phyloP scores from a whole-genome alignment of 2,113 vertebrate species.

The Lophura nycthemera region DNA sequence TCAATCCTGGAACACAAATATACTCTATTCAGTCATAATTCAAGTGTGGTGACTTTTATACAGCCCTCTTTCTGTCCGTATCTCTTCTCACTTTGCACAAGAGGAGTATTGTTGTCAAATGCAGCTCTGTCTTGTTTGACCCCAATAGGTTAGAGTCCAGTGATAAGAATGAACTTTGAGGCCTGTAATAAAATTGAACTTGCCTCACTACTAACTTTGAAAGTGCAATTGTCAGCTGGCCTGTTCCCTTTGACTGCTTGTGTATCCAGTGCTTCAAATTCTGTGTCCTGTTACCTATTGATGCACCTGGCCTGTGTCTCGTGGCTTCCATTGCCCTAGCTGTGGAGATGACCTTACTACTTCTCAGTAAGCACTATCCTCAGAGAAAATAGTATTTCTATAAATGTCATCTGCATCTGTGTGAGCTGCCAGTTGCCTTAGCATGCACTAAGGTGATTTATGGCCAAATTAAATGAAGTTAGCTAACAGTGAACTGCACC shows the following conservation, averaged over 20 bases:
- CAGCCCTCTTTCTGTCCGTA: neutral
- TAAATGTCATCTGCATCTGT: neutral
- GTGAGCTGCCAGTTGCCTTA: neutral
- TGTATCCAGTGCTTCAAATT: neutral
- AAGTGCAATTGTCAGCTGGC: neutral
- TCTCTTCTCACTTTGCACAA: neutral
- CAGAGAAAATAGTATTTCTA: neutral
- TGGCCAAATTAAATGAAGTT: neutral
- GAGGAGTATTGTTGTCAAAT: neutral
- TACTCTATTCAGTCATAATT: neutral
- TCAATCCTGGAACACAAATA: neutral
- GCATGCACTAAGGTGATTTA: neutral
- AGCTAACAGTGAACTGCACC: neutral
- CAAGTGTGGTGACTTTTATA: neutral
- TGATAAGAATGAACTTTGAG: conserved; percentile 55
- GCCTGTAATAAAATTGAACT: neutral
- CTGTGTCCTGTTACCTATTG: neutral
- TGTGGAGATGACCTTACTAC: neutral
- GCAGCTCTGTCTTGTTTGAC: neutral
- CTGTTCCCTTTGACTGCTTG: neutral
- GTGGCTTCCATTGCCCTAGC: neutral
- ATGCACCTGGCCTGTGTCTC: neutral
- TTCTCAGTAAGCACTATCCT: neutral
- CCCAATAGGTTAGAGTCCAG: neutral
- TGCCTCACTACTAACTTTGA: neutral